phyloP scores from a whole-genome alignment of 2,113 vertebrate genomes.

The Nanorana parkeri region DNA sequence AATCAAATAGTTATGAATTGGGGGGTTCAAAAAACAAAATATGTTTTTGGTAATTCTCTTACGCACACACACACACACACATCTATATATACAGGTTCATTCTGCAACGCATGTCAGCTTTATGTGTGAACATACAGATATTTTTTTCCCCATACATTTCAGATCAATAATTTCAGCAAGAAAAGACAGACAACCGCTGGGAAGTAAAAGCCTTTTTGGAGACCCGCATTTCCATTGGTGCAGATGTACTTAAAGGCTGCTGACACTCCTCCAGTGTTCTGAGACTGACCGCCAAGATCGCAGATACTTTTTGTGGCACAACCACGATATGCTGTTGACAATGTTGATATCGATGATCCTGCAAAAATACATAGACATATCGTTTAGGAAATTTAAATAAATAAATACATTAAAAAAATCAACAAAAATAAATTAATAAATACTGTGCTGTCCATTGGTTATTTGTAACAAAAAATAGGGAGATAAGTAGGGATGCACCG shows the following conservation, averaged over 20 bases:
- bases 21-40: too few relatives aligned
- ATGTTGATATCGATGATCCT: neutral
- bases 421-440: too few relatives aligned
- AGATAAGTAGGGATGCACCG: too few relatives aligned
- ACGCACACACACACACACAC: too few relatives aligned
- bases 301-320: neutral
- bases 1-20: too few relatives aligned
- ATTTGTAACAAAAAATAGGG: too few relatives aligned
- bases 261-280: neutral
- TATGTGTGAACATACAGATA: too few relatives aligned
- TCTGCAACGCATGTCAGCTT: too few relatives aligned
- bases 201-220: neutral
- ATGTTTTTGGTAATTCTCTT: too few relatives aligned
- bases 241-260: neutral
- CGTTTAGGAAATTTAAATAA: neutral
- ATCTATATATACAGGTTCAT: too few relatives aligned
- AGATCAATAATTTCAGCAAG: neutral
- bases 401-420: neutral
- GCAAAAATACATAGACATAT: neutral
- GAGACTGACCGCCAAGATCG: neutral
- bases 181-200: neutral
- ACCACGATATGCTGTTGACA: neutral
- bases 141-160: too few relatives aligned
- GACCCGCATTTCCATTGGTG: neutral
- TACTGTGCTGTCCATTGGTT: too few relatives aligned